Evolutionary conservation across 2,888 invertebrate species (phyloP).

Genomic region (Meandrusa payeni): DNA sequence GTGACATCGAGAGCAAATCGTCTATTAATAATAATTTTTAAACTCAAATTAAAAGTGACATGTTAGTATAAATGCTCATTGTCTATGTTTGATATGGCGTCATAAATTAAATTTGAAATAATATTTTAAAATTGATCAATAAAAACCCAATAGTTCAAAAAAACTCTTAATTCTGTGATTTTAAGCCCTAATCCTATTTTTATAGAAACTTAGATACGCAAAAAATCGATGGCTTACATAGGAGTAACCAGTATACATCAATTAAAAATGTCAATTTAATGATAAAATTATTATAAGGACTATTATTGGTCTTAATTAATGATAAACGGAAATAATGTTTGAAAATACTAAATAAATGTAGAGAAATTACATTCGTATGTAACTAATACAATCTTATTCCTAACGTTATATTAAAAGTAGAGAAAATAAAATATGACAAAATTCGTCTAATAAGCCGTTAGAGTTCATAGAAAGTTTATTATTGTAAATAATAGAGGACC

Average conservation of each 20-base stretch:
- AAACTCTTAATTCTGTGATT: constrained; percentile 26
- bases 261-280: constrained; percentile 68
- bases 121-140: no score
- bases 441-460: neutral
- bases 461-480: constrained; percentile 4
- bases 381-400: no score
- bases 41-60: no score
- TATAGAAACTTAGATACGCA: constrained; percentile 25
- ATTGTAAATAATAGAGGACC: constrained; percentile 43
- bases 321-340: neutral
- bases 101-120: no score
- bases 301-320: constrained; percentile 23
- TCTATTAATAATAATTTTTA: no score
- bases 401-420: no score
- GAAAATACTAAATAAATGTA: no score
- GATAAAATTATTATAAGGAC: constrained; percentile 26
- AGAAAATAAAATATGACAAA: no score
- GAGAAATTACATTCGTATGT: no score
- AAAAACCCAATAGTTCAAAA: constrained; percentile 3
- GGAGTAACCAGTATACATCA: constrained; percentile 42
- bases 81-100: no score
- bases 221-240: constrained; percentile 9
- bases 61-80: no score
- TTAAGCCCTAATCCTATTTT: constrained; percentile 28
- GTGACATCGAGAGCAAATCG: no score